Conservation (phyloP, 2,797 vertebrate species). For the Phalanger gymnotis region DNA sequence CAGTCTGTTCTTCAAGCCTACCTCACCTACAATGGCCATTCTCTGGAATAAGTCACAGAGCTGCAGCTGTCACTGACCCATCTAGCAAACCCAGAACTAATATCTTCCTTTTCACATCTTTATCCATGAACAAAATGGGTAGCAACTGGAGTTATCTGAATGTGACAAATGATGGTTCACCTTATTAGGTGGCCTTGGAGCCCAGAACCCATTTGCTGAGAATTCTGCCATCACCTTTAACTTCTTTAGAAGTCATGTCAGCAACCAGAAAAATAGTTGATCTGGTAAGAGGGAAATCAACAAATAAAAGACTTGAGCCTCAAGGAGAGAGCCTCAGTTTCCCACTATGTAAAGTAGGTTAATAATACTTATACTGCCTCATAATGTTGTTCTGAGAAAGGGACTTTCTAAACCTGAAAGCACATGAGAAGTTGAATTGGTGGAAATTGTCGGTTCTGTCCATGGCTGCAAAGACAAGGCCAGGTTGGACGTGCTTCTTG, state of each 20-base stretch:
- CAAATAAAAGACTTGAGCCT: constrained; percentile 47
- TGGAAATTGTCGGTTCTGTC: neutral
- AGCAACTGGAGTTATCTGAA: constrained; percentile 37
- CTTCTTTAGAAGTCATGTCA: constrained; percentile 47
- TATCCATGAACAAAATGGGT: neutral
- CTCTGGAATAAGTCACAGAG: neutral
- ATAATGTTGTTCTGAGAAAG: neutral
- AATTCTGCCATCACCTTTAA: constrained; percentile 25
- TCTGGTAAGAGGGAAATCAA: constrained; percentile 48
- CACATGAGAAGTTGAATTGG: neutral
- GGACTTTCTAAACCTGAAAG: neutral
- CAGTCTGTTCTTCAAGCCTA: neutral
- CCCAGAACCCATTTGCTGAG: constrained; percentile 3
- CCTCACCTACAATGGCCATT: neutral
- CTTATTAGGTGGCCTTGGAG: neutral
- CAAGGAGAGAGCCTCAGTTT: neutral
- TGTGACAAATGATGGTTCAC: constrained; percentile 41
- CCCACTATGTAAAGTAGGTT: neutral
- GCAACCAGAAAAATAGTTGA: constrained; percentile 17
- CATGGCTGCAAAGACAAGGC: neutral
- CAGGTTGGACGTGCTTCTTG: neutral
- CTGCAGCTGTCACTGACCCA: neutral
- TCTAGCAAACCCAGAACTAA: neutral
- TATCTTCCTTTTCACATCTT: neutral
- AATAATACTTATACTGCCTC: neutral